Base-by-base conservation (phyloP, 92 coral and sea anemone species). In the Phenganax marumi region DNA sequence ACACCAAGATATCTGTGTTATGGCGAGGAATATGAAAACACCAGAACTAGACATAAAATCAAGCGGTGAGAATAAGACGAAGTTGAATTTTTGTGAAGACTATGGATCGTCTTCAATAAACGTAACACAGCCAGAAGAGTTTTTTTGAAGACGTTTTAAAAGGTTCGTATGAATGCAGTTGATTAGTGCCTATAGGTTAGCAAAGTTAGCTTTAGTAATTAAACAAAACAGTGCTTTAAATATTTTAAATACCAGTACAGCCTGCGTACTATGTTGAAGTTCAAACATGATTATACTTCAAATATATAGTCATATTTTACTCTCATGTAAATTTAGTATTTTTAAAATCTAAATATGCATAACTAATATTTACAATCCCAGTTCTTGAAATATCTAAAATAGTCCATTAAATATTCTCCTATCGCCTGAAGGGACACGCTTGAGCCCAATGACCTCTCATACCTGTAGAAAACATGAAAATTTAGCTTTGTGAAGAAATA, bases 381-480 rank as follows among this genome's bases (percentile, higher is more conserved):
- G 1, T 33, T 33, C 43, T 5, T 33, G 5, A 33, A 24, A 22
- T 77, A 66, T 52, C 65, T 25, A 52, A 60, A 48, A 71, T 73
- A 69, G 19, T 17, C 24, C 43, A 11, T 9, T 19, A 61, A 63
- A 24, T 24, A 82, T 69, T 50, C 24, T 16, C 9, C 25, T 9
- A 58, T 79, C 55, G 84, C 81, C 90, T 81, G 66, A 87, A 93
- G 7, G 98, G 98, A 85, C 98, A 95, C 18, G 89, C 85, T 62
- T 92, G 84, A 14, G 98, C 97, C 87, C 90, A 79, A 72, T 95
- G 98, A 2, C 98, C 98, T 84, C 98, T 85, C 88, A 95, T 87
- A 2, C 98, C 98, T 95, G 84, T 3, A 76, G 50, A 65, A 77
- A 56, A 58, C 14, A 74, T 46, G 22, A 79, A 70, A 60, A 19